Conservation (phyloP, 2,797 vertebrate species). For the Anabas testudineus region DNA sequence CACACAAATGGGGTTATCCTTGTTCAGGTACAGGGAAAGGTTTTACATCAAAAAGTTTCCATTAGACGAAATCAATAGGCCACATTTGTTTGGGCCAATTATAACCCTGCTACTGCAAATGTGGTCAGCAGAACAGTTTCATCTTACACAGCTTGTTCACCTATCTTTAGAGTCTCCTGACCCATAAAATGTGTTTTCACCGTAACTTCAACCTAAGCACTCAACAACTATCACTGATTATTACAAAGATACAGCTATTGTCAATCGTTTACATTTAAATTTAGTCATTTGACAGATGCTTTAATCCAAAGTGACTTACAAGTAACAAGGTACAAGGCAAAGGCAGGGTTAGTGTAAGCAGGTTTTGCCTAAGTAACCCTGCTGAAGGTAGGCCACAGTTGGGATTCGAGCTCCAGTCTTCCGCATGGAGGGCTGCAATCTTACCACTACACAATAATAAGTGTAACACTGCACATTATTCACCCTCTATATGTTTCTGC, state of each 20-base stretch:
- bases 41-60: slow-evolving; percentile 9
- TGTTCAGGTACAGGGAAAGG: background rate
- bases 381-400: too few relatives aligned
- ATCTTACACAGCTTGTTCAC: background rate
- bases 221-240: background rate
- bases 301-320: too few relatives aligned
- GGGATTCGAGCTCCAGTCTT: too few relatives aligned
- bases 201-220: too few relatives aligned
- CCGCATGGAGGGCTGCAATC: too few relatives aligned
- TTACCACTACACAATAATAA: too few relatives aligned
- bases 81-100: background rate
- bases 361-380: too few relatives aligned
- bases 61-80: slow-evolving; percentile 10
- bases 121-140: slow-evolving; percentile 14
- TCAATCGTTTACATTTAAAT: too few relatives aligned
- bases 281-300: too few relatives aligned
- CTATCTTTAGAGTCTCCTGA: background rate
- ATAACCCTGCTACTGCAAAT: slow-evolving; percentile 10
- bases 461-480: background rate
- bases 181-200: background rate
- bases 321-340: too few relatives aligned
- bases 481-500: background rate
- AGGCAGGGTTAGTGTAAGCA: too few relatives aligned
- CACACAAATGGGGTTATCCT: background rate
- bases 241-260: background rate